These are phyloP conservation scores for Xenopus petersii DNA, from an alignment of 2,797 vertebrate genomes.

Conservation along the genomic window DNA sequence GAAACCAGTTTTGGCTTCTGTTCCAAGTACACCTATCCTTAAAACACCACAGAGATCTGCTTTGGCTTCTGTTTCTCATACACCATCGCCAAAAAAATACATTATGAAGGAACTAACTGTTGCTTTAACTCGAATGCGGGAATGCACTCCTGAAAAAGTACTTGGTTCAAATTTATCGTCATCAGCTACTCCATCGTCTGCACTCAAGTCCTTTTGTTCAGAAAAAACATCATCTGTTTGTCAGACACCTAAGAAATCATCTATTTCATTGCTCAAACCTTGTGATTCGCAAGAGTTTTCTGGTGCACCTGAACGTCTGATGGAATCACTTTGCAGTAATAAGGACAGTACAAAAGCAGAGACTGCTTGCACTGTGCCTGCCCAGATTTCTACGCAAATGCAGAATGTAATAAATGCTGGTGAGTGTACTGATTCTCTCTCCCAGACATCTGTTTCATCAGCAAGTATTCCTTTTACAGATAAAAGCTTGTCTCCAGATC, in stretches of 20 bases:
- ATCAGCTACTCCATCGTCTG: neutral
- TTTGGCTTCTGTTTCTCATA: neutral
- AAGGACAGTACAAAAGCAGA: too few relatives aligned
- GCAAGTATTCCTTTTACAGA: neutral
- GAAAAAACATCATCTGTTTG: neutral
- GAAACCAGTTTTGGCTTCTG: conserved; percentile 14
- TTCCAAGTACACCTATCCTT: neutral
- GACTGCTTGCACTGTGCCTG: neutral
- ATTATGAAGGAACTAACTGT: neutral
- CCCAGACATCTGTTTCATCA: neutral
- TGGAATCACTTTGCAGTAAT: neutral
- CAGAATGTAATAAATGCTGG: neutral
- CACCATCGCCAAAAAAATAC: conserved; percentile 8
- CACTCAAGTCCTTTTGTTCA: neutral
- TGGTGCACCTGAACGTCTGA: neutral
- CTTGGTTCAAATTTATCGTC: neutral
- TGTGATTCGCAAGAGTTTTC: neutral
- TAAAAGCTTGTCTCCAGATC: neutral
- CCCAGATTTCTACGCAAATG: neutral
- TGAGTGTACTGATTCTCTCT: neutral
- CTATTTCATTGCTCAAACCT: neutral
- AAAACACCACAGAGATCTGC: too few relatives aligned
- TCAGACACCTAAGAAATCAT: conserved; percentile 14
- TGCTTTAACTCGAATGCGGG: neutral
- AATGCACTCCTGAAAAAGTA: conserved; percentile 30